Percentiles rank a stretch among this genome's conserved stretches.
Evolutionary conservation across 2,888 invertebrate genomes (phyloP).

Genomic region (Craniophora ligustri): DNA sequence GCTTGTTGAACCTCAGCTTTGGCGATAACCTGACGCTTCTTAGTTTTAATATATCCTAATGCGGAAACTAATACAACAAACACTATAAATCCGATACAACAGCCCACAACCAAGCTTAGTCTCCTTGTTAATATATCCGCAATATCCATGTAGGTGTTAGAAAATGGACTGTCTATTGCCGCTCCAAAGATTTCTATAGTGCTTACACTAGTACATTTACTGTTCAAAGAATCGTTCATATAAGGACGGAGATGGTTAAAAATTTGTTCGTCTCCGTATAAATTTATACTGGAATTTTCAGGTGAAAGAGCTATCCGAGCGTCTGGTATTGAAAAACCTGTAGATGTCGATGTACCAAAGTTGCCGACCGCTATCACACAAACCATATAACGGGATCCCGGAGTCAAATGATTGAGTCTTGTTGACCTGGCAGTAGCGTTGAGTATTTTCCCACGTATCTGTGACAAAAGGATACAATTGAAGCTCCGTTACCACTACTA

Average conservation of each 20-base stretch:
- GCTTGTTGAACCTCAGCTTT: conserved; percentile 92
- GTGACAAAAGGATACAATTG: conserved; percentile 53
- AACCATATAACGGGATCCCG: conserved; percentile 94
- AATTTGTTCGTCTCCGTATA: conserved; percentile 90
- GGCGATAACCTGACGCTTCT: conserved; percentile 93
- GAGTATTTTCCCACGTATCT: conserved; percentile 93
- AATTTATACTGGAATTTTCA: conserved; percentile 72
- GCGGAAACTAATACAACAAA: conserved; percentile 95
- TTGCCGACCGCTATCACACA: conserved; percentile 96
- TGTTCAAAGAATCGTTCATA: conserved; percentile 91
- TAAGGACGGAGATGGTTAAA: conserved; percentile 75
- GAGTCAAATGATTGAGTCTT: conserved; percentile 92
- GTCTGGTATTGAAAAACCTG: conserved; percentile 81
- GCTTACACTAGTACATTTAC: conserved; percentile 93
- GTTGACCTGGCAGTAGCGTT: conserved; percentile 92
- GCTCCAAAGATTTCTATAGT: conserved; percentile 92
- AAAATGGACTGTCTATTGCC: conserved; percentile 86
- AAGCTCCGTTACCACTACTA: background rate
- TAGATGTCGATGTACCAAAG: conserved; percentile 81
- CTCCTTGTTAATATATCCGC: conserved; percentile 94
- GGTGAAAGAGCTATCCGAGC: conserved; percentile 83
- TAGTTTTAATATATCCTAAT: conserved; percentile 94
- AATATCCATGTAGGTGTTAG: conserved; percentile 91
- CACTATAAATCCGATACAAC: conserved; percentile 95
- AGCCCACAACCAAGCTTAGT: conserved; percentile 95